Conservation (phyloP, 1,140 invertebrate species). For the Catajapyx aquilonaris region DNA sequence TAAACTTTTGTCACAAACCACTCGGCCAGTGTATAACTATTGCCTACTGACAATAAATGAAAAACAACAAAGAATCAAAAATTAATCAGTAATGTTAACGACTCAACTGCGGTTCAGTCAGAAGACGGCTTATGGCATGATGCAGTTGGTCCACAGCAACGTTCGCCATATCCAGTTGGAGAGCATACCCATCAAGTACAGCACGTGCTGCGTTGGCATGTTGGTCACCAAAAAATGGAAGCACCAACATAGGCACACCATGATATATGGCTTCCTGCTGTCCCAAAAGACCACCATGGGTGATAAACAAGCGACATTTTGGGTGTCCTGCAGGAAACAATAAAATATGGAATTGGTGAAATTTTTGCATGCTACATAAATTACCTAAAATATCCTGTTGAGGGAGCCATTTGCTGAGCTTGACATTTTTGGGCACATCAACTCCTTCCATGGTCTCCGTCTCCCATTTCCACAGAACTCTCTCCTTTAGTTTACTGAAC, state of each 20-base stretch:
- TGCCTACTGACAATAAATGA: no score
- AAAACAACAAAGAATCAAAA: no score
- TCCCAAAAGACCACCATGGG: constrained; percentile 42
- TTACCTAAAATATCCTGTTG: no score
- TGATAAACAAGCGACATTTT: constrained; percentile 37
- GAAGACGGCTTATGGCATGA: background rate
- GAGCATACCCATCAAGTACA: background rate
- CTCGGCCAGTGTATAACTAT: no score
- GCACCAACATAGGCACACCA: constrained; percentile 38
- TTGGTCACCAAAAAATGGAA: constrained; percentile 37
- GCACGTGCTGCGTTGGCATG: background rate
- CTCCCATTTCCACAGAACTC: constrained; percentile 42
- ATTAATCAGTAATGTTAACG: no score
- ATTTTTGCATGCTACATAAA: background rate
- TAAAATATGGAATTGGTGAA: no score
- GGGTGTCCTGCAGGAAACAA: constrained; percentile 30
- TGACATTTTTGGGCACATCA: no score
- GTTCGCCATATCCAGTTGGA: background rate
- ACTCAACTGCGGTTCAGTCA: background rate
- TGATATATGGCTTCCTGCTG: constrained; percentile 34
- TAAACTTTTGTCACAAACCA: no score
- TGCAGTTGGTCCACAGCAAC: background rate
- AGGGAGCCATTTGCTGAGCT: no score
- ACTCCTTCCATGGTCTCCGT: no score
- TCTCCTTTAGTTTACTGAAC: constrained; percentile 29